These are phyloP conservation scores for Nasonovia ribisnigri DNA, from an alignment of 2,888 invertebrate species.

Conservation along the genomic window DNA sequence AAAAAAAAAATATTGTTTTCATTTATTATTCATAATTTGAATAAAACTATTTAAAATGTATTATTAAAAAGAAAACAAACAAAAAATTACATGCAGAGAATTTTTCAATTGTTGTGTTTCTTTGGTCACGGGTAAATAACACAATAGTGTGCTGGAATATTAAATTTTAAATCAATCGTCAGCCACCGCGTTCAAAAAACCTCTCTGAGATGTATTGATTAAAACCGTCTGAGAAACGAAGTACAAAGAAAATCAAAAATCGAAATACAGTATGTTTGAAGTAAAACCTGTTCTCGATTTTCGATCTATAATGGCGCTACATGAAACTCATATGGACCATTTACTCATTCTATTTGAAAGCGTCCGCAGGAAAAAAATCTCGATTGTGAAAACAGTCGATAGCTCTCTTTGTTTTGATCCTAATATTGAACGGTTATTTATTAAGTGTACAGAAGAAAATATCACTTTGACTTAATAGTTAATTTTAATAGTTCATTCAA, in stretches of 20 bases:
- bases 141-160: neutral
- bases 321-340: neutral
- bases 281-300: neutral
- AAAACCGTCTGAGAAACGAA: neutral
- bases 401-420: neutral
- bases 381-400: neutral
- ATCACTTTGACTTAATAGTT: neutral
- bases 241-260: neutral
- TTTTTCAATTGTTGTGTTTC: neutral
- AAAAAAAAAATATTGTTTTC: neutral
- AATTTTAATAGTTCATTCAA: neutral
- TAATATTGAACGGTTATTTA: neutral
- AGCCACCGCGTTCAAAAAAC: neutral
- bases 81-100: neutral
- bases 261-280: neutral
- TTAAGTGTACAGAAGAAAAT: neutral
- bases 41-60: neutral
- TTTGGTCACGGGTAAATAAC: neutral
- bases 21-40: neutral
- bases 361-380: neutral
- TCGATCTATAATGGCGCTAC: neutral
- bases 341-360: neutral
- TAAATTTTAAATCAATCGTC: neutral
- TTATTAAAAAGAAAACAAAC: neutral
- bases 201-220: neutral